Conservation (phyloP, 2,888 invertebrate species). For the Apoda limacodes region DNA sequence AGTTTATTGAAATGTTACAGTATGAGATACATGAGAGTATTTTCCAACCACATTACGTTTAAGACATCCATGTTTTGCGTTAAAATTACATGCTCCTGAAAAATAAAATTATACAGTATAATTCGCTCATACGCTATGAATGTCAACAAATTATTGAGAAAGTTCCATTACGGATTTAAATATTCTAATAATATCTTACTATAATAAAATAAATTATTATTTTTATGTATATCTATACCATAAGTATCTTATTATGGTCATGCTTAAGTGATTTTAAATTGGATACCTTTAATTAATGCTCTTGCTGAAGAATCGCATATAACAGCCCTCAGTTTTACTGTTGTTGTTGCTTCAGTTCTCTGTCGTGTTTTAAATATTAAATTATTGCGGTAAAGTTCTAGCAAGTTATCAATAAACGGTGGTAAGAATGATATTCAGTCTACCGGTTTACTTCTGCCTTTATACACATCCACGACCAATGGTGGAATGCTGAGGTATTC, state of each 20-base stretch:
- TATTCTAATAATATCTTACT: too few relatives aligned
- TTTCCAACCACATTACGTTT: too few relatives aligned
- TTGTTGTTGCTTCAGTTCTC: conserved; percentile 1
- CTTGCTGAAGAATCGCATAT: conserved; percentile 10
- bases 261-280: not conserved
- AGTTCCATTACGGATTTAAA: too few relatives aligned
- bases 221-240: conserved; percentile 1
- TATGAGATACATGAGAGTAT: too few relatives aligned
- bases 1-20: too few relatives aligned
- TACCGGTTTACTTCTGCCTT: too few relatives aligned
- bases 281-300: conserved; percentile 7
- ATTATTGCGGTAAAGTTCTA: conserved; percentile 2
- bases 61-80: conserved; percentile 13
- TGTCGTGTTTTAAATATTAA: conserved; percentile 1
- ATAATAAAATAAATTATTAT: too few relatives aligned
- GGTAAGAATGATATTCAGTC: conserved; percentile 5
- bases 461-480: too few relatives aligned
- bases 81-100: conserved; percentile 15
- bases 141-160: too few relatives aligned
- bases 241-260: not conserved
- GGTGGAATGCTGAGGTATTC: conserved; percentile 6
- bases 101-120: too few relatives aligned
- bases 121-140: too few relatives aligned
- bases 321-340: conserved; percentile 6
- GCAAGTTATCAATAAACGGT: conserved; percentile 6